phyloP scores from a whole-genome alignment of 2,113 vertebrate species.

The Panurus biarmicus region DNA sequence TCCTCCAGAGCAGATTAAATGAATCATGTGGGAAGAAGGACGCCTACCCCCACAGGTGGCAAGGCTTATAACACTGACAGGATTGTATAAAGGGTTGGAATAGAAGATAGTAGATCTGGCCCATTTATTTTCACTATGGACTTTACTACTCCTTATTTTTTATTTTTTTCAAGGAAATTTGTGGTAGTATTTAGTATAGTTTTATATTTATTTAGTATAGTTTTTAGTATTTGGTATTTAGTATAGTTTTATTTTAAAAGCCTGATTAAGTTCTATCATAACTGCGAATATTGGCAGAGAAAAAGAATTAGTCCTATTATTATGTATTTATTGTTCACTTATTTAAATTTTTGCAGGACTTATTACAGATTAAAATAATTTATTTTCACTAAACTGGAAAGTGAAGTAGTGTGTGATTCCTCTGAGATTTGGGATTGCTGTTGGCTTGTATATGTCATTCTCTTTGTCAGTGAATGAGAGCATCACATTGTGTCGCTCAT shows the following conservation, averaged over 20 bases:
- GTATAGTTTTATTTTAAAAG: neutral
- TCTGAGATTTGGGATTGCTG: neutral
- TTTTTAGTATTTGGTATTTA: no score
- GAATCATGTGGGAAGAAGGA: neutral
- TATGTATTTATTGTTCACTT: neutral
- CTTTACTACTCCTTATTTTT: neutral
- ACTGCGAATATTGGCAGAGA: neutral
- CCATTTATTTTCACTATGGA: neutral
- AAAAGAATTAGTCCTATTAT: neutral
- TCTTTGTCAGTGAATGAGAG: neutral
- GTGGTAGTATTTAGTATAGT: neutral
- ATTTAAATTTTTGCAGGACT: neutral
- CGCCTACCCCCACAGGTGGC: neutral
- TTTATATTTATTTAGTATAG: neutral
- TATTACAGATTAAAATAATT: neutral
- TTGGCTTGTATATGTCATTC: neutral
- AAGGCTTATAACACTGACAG: neutral
- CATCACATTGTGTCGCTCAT: neutral
- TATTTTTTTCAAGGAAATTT: neutral
- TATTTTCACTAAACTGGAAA: neutral
- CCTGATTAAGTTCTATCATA: neutral
- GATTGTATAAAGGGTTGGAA: neutral
- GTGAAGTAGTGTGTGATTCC: neutral
- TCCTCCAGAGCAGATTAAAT: neutral
- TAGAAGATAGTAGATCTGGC: neutral